A percentile compares a stretch with the other conserved stretches of the same genome.
These are phyloP conservation scores for Cyprinus carpio DNA, from an alignment of 2,113 vertebrate species.

Conservation along the genomic window DNA sequence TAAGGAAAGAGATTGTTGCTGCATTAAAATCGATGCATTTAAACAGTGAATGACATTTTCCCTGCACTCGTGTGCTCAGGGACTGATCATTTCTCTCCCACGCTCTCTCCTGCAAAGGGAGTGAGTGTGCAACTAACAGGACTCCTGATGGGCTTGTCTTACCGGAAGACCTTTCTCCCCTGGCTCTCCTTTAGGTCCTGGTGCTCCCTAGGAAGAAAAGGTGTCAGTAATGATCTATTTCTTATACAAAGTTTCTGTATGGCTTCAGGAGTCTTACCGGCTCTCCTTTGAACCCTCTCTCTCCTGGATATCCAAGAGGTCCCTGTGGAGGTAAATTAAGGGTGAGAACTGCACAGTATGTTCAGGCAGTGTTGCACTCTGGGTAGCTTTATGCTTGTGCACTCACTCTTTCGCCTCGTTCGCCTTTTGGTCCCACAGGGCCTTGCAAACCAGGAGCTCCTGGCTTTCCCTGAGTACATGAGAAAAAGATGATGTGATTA, in stretches of 20 bases:
- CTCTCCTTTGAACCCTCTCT: conserved; percentile 83
- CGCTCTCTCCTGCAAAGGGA: conserved; percentile 28
- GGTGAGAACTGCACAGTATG: conserved; percentile 18
- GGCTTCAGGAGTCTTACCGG: conserved; percentile 71
- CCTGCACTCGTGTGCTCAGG: not conserved
- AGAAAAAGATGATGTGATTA: not conserved
- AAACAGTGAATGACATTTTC: conserved; percentile 17
- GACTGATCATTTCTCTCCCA: conserved; percentile 31
- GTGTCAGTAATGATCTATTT: conserved; percentile 15
- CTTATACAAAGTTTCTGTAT: not conserved
- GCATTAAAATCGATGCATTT: conserved; percentile 21
- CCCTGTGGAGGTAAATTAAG: conserved; percentile 76
- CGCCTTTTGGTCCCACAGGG: conserved; percentile 80
- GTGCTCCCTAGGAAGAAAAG: conserved; percentile 77
- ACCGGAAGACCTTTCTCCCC: conserved; percentile 92
- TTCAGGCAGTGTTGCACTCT: not conserved
- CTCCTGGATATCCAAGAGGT: conserved; percentile 82
- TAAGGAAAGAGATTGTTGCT: conserved; percentile 59
- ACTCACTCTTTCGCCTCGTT: conserved; percentile 92
- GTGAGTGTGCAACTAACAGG: conserved; percentile 30
- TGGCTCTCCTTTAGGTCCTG: conserved; percentile 86
- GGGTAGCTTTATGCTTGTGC: not conserved
- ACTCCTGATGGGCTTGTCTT: conserved; percentile 67
- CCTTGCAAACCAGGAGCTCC: conserved; percentile 79
- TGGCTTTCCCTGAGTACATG: conserved; percentile 78